A percentile compares a stretch with the other conserved stretches of the same genome.
Evolutionary conservation across 2,797 vertebrate species (phyloP).

Genomic region (Dromococcyx pavoninus): DNA sequence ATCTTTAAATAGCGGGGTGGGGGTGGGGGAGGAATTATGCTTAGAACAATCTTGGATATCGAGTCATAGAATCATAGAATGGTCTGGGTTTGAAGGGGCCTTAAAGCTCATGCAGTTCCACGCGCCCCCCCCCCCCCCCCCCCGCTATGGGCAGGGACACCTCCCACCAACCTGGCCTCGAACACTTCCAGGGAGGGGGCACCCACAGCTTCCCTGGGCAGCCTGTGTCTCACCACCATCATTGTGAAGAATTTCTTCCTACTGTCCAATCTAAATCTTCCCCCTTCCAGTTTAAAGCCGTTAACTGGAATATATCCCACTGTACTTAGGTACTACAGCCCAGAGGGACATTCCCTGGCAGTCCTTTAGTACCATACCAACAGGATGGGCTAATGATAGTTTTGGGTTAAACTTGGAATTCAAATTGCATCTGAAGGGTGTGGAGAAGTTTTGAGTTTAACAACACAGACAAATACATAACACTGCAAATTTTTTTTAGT

Average conservation of each 20-base stretch:
- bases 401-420: constrained; percentile 28
- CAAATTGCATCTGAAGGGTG: constrained; percentile 5
- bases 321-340: not conserved
- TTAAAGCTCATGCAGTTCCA: too few species aligned
- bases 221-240: too few species aligned
- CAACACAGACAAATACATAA: not conserved
- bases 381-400: constrained; percentile 38
- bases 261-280: too few species aligned
- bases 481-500: not conserved
- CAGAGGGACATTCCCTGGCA: not conserved
- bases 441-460: constrained; percentile 8
- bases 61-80: too few species aligned
- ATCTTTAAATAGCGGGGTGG: not conserved
- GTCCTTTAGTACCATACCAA: not conserved
- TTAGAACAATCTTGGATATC: not conserved
- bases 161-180: too few species aligned
- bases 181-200: too few species aligned
- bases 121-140: too few species aligned
- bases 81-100: too few species aligned
- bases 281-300: too few species aligned
- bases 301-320: not conserved
- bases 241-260: too few species aligned
- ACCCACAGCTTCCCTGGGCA: too few species aligned
- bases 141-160: too few species aligned
- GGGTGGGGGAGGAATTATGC: not conserved